Base-by-base conservation (phyloP, 35 echinoderm and acorn worm genomes). In the Eucidaris tribuloides region DNA sequence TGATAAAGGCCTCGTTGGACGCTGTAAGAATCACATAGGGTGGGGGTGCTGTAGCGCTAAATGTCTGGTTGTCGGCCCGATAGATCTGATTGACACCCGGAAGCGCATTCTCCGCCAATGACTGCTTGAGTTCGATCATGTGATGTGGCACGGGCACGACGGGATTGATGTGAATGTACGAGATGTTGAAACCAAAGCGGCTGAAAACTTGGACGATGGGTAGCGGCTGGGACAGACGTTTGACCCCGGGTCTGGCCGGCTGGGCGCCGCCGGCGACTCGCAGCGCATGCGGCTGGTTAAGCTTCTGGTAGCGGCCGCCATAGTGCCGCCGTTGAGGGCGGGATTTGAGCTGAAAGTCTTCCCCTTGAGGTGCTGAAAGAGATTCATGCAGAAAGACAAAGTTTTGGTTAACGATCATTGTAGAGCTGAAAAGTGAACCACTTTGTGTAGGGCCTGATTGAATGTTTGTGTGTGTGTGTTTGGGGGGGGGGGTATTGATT, bases 21-120 rank as follows among this genome's bases (percentile, higher is more conserved):
- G 85, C 72, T 24, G 85, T 87, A 9, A 87, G 76, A 24, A 87
- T 79, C 4, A 87, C 57, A 37, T 60, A 79, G 23, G 71, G 71
- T 64, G 85, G 68, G 37, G 68, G 68, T 40, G 36, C 37, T 2
- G 38, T 40, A 20, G 24, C 38, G 36, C 27, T 74, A 40, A 74
- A 74, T 40, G 29, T 6, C 24, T 74, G 35, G 36, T 36, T 74
- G 68, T 74, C 68, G 15, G 33, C 44, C 34, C 68, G 68, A 36
- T n/a, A 74, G 37, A 74, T 40, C 68, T 74, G 68, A 22, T n/a
- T 24, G 24, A 74, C n/a, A 9, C 68, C 68, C n/a, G 68, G 68
- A 44, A 74, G 68, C 19, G 37, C 41, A 44, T 74, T 74, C 68
- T 44, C 38, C 41, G 33, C 24, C 1, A 74, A n/a, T 14, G 68